A percentile compares a stretch with the other conserved stretches of the same genome.
These are phyloP conservation scores for Oryzias curvinotus DNA, from an alignment of 2,113 vertebrate species.

Conservation along the genomic window DNA sequence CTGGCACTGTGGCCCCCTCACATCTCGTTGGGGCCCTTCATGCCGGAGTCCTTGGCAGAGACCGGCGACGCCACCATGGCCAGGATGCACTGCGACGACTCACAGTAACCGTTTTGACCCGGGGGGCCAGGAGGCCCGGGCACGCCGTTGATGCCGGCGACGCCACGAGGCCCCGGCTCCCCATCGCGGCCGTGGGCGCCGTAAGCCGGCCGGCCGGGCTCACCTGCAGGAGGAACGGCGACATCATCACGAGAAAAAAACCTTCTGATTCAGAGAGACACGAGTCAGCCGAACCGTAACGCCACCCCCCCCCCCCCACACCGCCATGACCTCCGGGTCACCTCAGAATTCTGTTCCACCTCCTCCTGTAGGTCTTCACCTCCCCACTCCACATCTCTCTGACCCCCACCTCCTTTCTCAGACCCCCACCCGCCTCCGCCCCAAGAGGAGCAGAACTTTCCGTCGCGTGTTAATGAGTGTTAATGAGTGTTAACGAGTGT, in stretches of 20 bases:
- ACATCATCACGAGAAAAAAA: background rate
- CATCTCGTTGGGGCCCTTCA: slow-evolving; percentile 80
- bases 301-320: no score
- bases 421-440: no score
- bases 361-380: no score
- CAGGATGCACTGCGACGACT: slow-evolving; percentile 84
- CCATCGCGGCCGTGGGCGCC: slow-evolving; percentile 89
- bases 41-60: slow-evolving; percentile 71
- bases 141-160: slow-evolving; percentile 81
- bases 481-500: no score
- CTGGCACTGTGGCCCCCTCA: slow-evolving; percentile 37
- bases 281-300: no score
- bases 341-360: no score
- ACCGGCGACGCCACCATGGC: slow-evolving; percentile 57
- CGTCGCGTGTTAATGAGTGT: no score
- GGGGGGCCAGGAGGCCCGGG: slow-evolving; percentile 86
- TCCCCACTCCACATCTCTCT: no score
- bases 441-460: no score
- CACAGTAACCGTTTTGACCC: slow-evolving; percentile 86
- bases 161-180: slow-evolving; percentile 80
- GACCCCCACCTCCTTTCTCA: no score
- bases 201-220: slow-evolving; percentile 85
- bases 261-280: no score
- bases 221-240: slow-evolving; percentile 73
- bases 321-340: no score